A percentile compares a stretch with the other conserved stretches of the same genome.
These are phyloP conservation scores for Pyrrhosoma nymphula DNA, from an alignment of 2,888 invertebrate genomes.

Conservation along the genomic window DNA sequence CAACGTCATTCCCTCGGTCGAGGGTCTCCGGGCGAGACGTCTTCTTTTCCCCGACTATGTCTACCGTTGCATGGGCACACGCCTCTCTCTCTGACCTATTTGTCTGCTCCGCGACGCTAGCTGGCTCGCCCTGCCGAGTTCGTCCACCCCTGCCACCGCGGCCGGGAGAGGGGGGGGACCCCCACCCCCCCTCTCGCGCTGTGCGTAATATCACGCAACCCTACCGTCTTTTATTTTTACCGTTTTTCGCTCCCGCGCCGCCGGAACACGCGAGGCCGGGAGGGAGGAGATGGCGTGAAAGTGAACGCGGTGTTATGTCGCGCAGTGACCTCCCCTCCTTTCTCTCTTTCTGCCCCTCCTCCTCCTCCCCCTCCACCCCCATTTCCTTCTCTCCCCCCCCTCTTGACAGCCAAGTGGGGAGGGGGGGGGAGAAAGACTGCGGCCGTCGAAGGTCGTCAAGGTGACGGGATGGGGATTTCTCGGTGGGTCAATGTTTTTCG, in stretches of 20 bases:
- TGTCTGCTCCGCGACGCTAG: not conserved
- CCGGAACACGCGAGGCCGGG: not conserved
- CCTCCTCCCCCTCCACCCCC: not conserved
- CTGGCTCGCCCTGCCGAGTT: not conserved
- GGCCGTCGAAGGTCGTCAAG: not conserved
- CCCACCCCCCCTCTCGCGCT: not conserved
- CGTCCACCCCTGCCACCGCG: not conserved
- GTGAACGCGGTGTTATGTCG: not conserved
- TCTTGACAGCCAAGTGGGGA: too few species aligned
- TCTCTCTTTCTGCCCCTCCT: not conserved
- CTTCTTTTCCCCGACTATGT: not conserved
- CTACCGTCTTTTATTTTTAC: not conserved
- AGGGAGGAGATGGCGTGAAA: not conserved
- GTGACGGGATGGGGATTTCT: not conserved
- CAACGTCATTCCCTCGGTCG: not conserved
- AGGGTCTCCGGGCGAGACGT: not conserved
- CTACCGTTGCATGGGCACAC: not conserved
- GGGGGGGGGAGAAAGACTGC: not conserved
- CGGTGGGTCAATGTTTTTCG: not conserved
- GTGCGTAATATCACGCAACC: conserved; percentile 19
- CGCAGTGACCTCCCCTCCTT: not conserved
- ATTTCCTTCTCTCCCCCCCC: not conserved
- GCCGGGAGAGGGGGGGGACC: not conserved
- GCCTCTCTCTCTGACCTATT: conserved; percentile 34
- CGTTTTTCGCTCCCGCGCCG: not conserved